A percentile compares a stretch with the other conserved stretches of the same genome.
These are phyloP conservation scores for Theretra japonica DNA, from an alignment of 2,888 invertebrate species.

Conservation along the genomic window DNA sequence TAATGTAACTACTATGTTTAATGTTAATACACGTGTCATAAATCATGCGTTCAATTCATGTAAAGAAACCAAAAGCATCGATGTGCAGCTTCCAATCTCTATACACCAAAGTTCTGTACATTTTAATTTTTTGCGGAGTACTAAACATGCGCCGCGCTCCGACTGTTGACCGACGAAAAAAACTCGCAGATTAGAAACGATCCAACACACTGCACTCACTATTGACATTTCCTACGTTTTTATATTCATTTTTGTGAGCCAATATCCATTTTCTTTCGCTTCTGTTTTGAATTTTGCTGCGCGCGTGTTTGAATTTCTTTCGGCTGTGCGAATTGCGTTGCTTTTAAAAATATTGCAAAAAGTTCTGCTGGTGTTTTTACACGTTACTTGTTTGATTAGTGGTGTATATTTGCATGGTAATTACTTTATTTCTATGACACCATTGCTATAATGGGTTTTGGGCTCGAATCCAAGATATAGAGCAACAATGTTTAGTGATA, in stretches of 20 bases:
- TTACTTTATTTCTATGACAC: no score
- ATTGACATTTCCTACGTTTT: conserved; percentile 23
- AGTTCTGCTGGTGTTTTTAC: no score
- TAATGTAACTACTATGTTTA: no score
- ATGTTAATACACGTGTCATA: no score
- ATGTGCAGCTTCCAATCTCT: background rate
- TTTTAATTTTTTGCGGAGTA: conserved; percentile 10
- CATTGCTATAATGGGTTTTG: no score
- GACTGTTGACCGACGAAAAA: conserved; percentile 35
- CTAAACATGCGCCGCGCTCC: conserved; percentile 15
- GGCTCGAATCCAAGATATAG: no score
- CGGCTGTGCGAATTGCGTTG: background rate
- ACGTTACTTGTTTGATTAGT: no score
- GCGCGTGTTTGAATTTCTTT: background rate
- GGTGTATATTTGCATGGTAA: no score
- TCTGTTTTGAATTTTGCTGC: conserved; percentile 1
- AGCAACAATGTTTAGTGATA: no score
- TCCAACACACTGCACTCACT: conserved; percentile 35
- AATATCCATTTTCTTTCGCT: conserved; percentile 6
- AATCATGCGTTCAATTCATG: no score
- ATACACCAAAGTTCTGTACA: background rate
- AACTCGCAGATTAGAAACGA: conserved; percentile 31
- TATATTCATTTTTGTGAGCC: conserved; percentile 7
- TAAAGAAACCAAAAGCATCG: background rate
- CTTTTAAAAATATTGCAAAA: no score